phyloP scores from a whole-genome alignment of 2,888 invertebrate genomes.

The Hypomecis punctinalis region DNA sequence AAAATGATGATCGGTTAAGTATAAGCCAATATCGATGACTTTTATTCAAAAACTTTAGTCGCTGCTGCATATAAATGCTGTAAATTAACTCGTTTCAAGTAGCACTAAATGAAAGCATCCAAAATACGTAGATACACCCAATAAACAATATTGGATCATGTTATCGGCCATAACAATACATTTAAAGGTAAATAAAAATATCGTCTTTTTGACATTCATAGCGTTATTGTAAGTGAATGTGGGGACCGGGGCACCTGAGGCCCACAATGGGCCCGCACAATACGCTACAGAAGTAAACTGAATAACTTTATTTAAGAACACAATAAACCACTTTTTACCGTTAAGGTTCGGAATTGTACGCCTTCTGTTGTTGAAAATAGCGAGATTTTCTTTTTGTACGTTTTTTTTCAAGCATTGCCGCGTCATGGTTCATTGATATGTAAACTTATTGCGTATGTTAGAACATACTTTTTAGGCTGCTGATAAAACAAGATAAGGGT shows the following conservation, averaged over 20 bases:
- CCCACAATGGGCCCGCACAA: constrained; percentile 74
- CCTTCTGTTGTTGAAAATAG: constrained; percentile 61
- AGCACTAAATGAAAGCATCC: constrained; percentile 1
- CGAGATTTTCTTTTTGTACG: constrained; percentile 43
- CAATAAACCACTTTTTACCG: constrained; percentile 82
- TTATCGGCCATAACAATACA: constrained; percentile 60
- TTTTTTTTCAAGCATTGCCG: constrained; percentile 30
- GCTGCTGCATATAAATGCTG: no score
- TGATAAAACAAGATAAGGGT: background rate
- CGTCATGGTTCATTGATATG: constrained; percentile 37
- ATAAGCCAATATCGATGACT: no score
- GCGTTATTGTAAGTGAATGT: constrained; percentile 71
- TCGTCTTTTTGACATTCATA: constrained; percentile 81
- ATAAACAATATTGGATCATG: constrained; percentile 48
- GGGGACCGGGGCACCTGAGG: constrained; percentile 71
- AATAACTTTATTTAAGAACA: constrained; percentile 84
- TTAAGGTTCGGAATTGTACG: constrained; percentile 70
- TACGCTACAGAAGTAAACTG: constrained; percentile 72
- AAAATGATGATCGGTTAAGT: no score
- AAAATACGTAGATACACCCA: constrained; percentile 25
- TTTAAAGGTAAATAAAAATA: constrained; percentile 74
- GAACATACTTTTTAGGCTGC: constrained; percentile 2
- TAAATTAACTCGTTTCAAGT: background rate
- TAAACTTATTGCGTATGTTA: constrained; percentile 24
- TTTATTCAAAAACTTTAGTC: no score